These are phyloP conservation scores for Paedocypris micromegethes DNA, from an alignment of 2,797 vertebrate species.

Conservation along the genomic window DNA sequence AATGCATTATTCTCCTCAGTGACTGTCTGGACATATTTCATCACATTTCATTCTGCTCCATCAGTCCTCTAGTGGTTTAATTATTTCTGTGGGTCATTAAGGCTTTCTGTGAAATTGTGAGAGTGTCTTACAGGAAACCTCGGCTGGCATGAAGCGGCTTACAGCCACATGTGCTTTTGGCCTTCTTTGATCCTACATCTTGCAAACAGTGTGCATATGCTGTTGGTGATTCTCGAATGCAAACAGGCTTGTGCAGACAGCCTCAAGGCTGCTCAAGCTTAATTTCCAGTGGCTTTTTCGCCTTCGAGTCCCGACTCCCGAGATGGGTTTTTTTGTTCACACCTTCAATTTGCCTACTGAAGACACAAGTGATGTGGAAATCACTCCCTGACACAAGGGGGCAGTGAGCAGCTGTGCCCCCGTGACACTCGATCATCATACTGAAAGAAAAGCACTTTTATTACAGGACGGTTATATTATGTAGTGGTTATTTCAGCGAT, in stretches of 20 bases:
- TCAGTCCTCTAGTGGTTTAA: slow-evolving; percentile 5
- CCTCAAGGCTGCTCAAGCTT: slow-evolving; percentile 21
- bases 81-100: slow-evolving; percentile 28
- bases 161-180: slow-evolving; percentile 7
- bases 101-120: not conserved
- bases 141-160: slow-evolving; percentile 2
- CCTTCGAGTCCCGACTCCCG: too few species aligned
- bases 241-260: slow-evolving; percentile 12
- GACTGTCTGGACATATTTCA: slow-evolving; percentile 22
- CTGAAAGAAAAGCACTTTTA: too few species aligned
- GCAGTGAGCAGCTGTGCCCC: too few species aligned
- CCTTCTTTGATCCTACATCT: slow-evolving; percentile 9
- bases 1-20: slow-evolving; percentile 16
- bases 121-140: slow-evolving; percentile 14
- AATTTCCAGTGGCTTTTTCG: not conserved
- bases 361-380: too few species aligned
- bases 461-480: too few species aligned
- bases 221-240: slow-evolving; percentile 3
- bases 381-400: too few species aligned
- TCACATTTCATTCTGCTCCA: slow-evolving; percentile 27
- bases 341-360: too few species aligned
- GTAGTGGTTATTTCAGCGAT: too few species aligned
- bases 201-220: not conserved
- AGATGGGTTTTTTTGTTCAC: too few species aligned
- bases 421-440: too few species aligned